Percentiles rank a stretch among this genome's conserved stretches.
These are phyloP conservation scores for Morelia viridis DNA, from an alignment of 2,797 vertebrate genomes.

Conservation along the genomic window DNA sequence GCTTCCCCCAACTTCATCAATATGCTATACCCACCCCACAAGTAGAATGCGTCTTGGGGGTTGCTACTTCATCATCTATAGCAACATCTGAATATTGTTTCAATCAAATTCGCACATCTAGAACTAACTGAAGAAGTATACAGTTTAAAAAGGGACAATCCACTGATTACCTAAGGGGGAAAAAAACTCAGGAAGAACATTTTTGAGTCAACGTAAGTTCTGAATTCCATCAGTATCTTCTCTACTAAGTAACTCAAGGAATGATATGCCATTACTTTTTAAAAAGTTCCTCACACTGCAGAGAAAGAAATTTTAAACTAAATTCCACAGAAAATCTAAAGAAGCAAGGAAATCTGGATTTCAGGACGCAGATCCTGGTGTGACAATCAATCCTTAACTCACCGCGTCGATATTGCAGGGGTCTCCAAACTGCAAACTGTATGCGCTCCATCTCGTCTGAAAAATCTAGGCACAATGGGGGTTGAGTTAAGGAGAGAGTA, in stretches of 20 bases:
- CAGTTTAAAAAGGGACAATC: neutral
- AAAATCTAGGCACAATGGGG: conserved; percentile 67
- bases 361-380: conserved; percentile 49
- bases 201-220: neutral
- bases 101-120: neutral
- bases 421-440: conserved; percentile 72
- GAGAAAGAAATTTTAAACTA: conserved; percentile 3
- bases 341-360: conserved; percentile 27
- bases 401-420: conserved; percentile 72
- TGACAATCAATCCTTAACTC: conserved; percentile 63
- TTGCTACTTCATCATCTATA: neutral
- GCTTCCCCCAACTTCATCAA: neutral
- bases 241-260: neutral
- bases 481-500: conserved; percentile 54
- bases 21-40: too few relatives aligned
- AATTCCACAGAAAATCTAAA: neutral
- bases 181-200: neutral
- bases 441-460: conserved; percentile 73
- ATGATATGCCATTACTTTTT: neutral
- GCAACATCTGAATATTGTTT: neutral
- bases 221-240: neutral
- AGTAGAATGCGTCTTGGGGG: neutral
- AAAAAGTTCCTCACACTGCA: neutral
- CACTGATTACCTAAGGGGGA: neutral
- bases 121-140: neutral